A percentile compares a stretch with the other conserved stretches of the same genome.
These are phyloP conservation scores for Drosophila neotestacea DNA, from an alignment of 2,888 invertebrate genomes.

Conservation along the genomic window DNA sequence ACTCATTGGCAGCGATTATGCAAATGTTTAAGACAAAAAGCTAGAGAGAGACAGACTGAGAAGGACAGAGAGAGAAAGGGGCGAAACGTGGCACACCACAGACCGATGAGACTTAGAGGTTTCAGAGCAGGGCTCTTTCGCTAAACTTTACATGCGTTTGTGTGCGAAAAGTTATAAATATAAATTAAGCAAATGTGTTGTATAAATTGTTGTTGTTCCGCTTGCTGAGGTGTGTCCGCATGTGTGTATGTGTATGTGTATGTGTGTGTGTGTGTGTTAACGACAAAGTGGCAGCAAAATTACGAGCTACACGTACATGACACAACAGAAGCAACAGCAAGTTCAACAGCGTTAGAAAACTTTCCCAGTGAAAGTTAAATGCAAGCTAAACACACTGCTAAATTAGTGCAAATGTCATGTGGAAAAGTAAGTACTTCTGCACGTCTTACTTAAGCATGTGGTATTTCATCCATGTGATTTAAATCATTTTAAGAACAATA, in stretches of 20 bases:
- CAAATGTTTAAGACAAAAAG: conserved; percentile 61
- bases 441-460: background rate
- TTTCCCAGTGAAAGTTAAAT: conserved; percentile 23
- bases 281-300: conserved; percentile 69
- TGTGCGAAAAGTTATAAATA: conserved; percentile 75
- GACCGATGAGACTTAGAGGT: conserved; percentile 24
- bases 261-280: conserved; percentile 32
- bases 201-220: conserved; percentile 70
- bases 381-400: conserved; percentile 5
- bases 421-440: background rate
- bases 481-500: too few relatives aligned
- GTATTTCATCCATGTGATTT: background rate
- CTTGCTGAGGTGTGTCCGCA: conserved; percentile 34
- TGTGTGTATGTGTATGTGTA: background rate
- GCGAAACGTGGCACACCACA: conserved; percentile 2
- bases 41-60: background rate
- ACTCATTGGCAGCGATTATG: conserved; percentile 69
- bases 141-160: conserved; percentile 47
- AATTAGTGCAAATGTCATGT: background rate
- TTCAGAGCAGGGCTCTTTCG: conserved; percentile 27
- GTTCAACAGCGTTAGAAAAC: background rate
- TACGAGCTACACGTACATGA: conserved; percentile 64
- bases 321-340: conserved; percentile 30
- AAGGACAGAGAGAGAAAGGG: background rate
- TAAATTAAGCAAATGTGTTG: conserved; percentile 81